Evolutionary conservation across 2,888 invertebrate species (phyloP), one percentile per base, ranked within the genome.

Genomic region (Trichopria drosophilae): DNA sequence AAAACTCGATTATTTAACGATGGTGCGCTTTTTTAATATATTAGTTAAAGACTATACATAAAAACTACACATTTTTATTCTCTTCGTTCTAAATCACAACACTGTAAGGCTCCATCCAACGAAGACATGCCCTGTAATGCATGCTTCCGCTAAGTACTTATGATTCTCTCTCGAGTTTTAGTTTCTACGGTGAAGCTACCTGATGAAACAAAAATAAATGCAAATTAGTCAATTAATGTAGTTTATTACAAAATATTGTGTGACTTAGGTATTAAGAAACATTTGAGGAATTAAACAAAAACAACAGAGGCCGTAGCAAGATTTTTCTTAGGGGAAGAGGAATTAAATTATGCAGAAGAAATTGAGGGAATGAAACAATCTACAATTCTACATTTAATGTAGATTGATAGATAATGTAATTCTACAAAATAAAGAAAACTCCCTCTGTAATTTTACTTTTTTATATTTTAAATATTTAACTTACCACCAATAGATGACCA

Each of bases 401-500:
- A 47, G n/a, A 6, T 35, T 35, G 9, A 6, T 28, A 12, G 19
- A 22, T 39, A 12, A 16, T 4, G 22, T 28, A 18, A 28, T 26
- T 35, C 22, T 15, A 10, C 1, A 19, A 35, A 42, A 10, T 16
- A 44, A 26, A 9, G 7, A 12, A 20, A 18, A 10, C 19, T n/a
- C n/a, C 4, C 7, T 15, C 9, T 19, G 37, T 15, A 13, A 20
- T 45, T 39, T 31, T 4, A 9, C 31, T 19, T 24, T 20, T 12
- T 10, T 10, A 6, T 49, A 55, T 34, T 43, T 3, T 19, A n/a
- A 10, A 32, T 37, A 26, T 16, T 15, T 23, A 18, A 77, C 79
- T 78, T 75, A 92, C 92, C 74, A 93, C 90, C 68, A 90, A 82
- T 59, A 94, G 81, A 79, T 91, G 87, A 55, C 93, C 93, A 73